Conservation (phyloP, 2,797 vertebrate species). For the Macropus fuliginosus region DNA sequence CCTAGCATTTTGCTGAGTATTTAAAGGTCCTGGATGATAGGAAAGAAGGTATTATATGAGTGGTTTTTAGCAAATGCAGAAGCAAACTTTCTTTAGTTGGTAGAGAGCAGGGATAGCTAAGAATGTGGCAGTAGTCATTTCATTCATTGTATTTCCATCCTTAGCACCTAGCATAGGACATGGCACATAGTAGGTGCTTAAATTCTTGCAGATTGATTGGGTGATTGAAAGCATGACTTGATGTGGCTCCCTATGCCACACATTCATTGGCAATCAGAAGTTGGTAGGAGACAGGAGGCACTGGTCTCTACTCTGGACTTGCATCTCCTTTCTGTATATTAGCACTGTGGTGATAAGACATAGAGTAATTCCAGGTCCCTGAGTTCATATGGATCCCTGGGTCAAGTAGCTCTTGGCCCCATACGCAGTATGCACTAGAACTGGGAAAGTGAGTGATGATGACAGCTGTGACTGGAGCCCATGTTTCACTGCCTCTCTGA, state of each 20-base stretch:
- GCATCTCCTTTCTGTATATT: too few relatives aligned
- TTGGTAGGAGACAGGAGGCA: neutral
- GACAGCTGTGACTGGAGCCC: neutral
- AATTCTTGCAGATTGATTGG: neutral
- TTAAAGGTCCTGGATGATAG: neutral
- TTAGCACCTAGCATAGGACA: neutral
- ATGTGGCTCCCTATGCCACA: neutral
- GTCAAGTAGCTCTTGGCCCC: neutral
- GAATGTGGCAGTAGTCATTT: neutral
- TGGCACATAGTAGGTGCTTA: neutral
- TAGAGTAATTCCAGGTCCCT: neutral
- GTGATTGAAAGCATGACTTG: neutral
- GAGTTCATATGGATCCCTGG: neutral
- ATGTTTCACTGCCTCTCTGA: neutral
- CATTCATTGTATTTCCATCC: neutral
- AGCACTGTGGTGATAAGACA: too few relatives aligned
- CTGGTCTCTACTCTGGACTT: too few relatives aligned
- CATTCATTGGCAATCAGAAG: neutral
- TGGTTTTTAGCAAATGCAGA: neutral
- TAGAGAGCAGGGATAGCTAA: neutral
- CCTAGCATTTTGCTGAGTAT: neutral
- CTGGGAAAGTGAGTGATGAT: neutral
- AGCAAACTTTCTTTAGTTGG: neutral
- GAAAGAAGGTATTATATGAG: neutral
- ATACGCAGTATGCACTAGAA: neutral